Evolutionary conservation across 2,888 invertebrate species (phyloP).

Genomic region (Kryphioiulus occultus): DNA sequence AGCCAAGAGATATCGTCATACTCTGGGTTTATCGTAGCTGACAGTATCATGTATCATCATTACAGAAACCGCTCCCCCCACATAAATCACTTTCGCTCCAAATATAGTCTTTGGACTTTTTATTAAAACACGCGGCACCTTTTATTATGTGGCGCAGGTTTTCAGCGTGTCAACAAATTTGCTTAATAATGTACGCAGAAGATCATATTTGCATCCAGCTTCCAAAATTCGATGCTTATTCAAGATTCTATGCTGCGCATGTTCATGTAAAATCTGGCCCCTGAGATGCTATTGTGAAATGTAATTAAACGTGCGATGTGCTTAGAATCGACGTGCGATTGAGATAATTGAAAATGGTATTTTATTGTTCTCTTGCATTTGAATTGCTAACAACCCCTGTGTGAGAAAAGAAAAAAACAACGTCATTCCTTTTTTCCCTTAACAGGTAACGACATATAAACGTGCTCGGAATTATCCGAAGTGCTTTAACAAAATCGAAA

Average conservation of each 20-base stretch:
- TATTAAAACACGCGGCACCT: neutral
- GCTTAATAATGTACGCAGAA: neutral
- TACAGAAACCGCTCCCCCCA: neutral
- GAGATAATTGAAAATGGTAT: neutral
- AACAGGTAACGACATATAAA: no score
- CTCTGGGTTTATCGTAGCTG: neutral
- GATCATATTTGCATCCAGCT: neutral
- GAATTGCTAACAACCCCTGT: no score
- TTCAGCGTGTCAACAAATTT: neutral
- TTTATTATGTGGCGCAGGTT: neutral
- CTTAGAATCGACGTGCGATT: neutral
- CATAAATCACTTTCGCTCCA: constrained; percentile 30
- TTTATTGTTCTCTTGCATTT: no score
- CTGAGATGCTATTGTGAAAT: neutral
- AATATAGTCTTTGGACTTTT: neutral
- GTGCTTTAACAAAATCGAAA: no score
- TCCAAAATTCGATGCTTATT: neutral
- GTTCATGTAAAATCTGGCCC: neutral
- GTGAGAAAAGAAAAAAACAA: no score
- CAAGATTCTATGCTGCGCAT: neutral
- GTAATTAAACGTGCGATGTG: neutral
- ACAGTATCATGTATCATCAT: constrained; percentile 27
- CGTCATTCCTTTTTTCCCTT: no score
- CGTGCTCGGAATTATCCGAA: no score
- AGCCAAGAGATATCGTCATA: constrained; percentile 13